A percentile compares a stretch with the other conserved stretches of the same genome.
Evolutionary conservation across 2,888 invertebrate species (phyloP).

Genomic region (Hirtodrosophila trivittata): DNA sequence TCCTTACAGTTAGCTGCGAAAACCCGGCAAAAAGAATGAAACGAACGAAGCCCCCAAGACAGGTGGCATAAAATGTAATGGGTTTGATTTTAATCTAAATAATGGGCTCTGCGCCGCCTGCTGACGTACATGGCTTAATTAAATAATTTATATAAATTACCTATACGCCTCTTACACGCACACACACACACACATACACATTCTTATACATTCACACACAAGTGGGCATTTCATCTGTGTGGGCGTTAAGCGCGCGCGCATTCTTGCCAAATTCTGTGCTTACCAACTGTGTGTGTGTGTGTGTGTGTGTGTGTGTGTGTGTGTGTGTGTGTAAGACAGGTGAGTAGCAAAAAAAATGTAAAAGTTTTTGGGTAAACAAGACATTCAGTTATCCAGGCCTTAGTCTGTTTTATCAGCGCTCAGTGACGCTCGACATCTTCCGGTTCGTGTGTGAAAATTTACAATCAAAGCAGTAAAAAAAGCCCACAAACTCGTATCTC

Average conservation of each 20-base stretch:
- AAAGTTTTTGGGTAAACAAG: slow-evolving; percentile 39
- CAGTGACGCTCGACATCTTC: slow-evolving; percentile 59
- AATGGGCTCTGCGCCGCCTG: slow-evolving; percentile 61
- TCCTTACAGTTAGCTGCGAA: slow-evolving; percentile 2
- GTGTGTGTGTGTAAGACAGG: slow-evolving; percentile 18
- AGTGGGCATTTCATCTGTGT: slow-evolving; percentile 11
- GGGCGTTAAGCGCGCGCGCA: slow-evolving; percentile 48
- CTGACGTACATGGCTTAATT: slow-evolving; percentile 74
- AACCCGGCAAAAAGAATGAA: slow-evolving; percentile 1
- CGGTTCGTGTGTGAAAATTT: slow-evolving; percentile 61
- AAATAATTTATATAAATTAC: slow-evolving; percentile 76
- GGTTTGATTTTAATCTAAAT: slow-evolving; percentile 79
- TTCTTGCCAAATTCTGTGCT: slow-evolving; percentile 26
- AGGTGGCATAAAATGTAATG: slow-evolving; percentile 72
- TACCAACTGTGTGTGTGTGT: slow-evolving; percentile 2
- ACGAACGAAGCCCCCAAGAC: slow-evolving; percentile 40
- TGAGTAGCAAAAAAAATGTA: slow-evolving; percentile 25
- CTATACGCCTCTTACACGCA: slow-evolving; percentile 46
- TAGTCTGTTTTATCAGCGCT: slow-evolving; percentile 64
- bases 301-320: slow-evolving; percentile 7
- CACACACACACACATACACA: slow-evolving; percentile 3
- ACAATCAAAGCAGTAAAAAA: slow-evolving; percentile 60
- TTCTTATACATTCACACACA: neutral
- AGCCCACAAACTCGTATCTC: slow-evolving; percentile 8
- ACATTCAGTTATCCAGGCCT: slow-evolving; percentile 20